A percentile compares a stretch with the other conserved stretches of the same genome.
Evolutionary conservation across 1,140 invertebrate species (phyloP).

Genomic region (Anagrus nilaparvatae): DNA sequence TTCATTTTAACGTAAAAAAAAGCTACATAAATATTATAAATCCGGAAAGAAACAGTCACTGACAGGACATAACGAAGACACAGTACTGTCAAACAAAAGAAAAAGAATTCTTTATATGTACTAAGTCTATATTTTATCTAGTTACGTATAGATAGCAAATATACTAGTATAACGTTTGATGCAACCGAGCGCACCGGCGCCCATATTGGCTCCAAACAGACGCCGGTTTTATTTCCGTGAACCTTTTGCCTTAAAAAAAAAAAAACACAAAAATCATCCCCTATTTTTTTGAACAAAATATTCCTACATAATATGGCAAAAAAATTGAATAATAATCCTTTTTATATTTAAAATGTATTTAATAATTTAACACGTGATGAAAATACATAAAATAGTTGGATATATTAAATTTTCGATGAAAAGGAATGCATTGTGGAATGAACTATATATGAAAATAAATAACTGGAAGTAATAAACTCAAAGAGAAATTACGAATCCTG

Average conservation of each 20-base stretch:
- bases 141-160: neutral
- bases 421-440: constrained; percentile 23
- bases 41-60: constrained; percentile 26
- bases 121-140: too few species aligned
- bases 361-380: too few species aligned
- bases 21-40: too few species aligned
- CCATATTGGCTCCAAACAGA: constrained; percentile 40
- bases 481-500: constrained; percentile 25
- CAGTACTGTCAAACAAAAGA: constrained; percentile 22
- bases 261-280: too few species aligned
- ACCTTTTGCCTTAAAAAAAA: too few species aligned
- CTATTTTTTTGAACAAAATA: too few species aligned
- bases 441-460: constrained; percentile 23
- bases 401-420: too few species aligned
- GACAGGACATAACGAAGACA: constrained; percentile 39
- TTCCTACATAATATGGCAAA: too few species aligned
- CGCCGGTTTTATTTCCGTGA: constrained; percentile 42
- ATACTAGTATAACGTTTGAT: constrained; percentile 25
- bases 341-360: too few species aligned
- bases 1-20: too few species aligned
- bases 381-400: too few species aligned
- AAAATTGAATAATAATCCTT: too few species aligned
- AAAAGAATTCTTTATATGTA: constrained; percentile 19
- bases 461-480: constrained; percentile 26
- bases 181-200: constrained; percentile 41